Conservation (phyloP, 53 echinoderm and acorn worm genomes). For the Stichopus horrens region DNA sequence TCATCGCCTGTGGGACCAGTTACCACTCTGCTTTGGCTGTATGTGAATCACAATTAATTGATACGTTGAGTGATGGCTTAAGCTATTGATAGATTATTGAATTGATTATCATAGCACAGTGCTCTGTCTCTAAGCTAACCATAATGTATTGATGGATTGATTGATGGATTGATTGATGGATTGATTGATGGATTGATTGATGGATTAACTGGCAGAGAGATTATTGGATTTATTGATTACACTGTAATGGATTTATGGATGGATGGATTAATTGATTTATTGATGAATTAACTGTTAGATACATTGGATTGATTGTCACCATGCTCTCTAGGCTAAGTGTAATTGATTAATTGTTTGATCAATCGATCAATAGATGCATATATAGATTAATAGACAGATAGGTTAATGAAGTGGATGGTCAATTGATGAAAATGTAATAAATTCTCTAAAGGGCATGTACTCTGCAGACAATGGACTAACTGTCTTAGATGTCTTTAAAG, state of each 20-base stretch:
- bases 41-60: slow-evolving; percentile 45
- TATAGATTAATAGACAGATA: not conserved
- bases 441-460: too few species aligned
- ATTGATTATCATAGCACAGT: not conserved
- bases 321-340: not conserved
- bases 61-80: too few species aligned
- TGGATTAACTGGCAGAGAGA: not conserved
- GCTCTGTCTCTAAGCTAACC: not conserved
- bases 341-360: not conserved
- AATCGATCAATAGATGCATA: too few species aligned
- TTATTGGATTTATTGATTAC: not conserved
- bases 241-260: not conserved
- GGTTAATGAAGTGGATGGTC: not conserved
- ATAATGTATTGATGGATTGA: not conserved
- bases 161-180: too few species aligned
- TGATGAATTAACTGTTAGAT: too few species aligned
- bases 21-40: slow-evolving; percentile 93
- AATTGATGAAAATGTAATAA: not conserved
- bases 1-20: slow-evolving; percentile 97
- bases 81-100: too few species aligned
- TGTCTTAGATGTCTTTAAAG: too few species aligned
- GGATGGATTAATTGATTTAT: not conserved
- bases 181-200: too few species aligned
- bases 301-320: not conserved
- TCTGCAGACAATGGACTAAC: too few species aligned